phyloP scores from a whole-genome alignment of 2,888 invertebrate genomes.

The Drosophila subquinaria region DNA sequence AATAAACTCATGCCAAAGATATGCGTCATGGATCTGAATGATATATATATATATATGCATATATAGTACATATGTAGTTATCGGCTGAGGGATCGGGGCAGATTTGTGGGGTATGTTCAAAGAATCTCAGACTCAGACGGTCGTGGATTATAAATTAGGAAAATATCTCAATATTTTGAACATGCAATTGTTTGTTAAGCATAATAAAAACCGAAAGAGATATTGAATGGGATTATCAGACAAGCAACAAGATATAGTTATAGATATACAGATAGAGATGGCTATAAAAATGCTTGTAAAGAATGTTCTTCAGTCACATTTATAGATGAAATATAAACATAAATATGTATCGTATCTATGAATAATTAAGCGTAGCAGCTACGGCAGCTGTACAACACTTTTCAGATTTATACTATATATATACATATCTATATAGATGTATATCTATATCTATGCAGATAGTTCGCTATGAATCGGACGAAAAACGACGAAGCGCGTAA shows the following conservation, averaged over 20 bases:
- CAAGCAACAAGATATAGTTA: slow-evolving; percentile 11
- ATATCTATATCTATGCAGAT: slow-evolving; percentile 17
- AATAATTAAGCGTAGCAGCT: slow-evolving; percentile 74
- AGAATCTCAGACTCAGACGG: slow-evolving; percentile 4
- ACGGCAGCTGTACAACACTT: slow-evolving; percentile 69
- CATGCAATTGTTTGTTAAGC: slow-evolving; percentile 65
- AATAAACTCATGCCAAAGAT: slow-evolving; percentile 45
- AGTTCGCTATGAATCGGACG: slow-evolving; percentile 28
- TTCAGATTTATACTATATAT: slow-evolving; percentile 41
- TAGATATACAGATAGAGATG: neutral
- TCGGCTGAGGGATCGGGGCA: neutral
- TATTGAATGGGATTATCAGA: slow-evolving; percentile 46
- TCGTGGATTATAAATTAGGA: slow-evolving; percentile 47
- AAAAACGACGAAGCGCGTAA: slow-evolving; percentile 68
- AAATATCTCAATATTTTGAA: slow-evolving; percentile 80
- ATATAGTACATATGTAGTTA: neutral
- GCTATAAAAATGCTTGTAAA: slow-evolving; percentile 33
- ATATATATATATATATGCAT: slow-evolving; percentile 6
- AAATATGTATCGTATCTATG: slow-evolving; percentile 48
- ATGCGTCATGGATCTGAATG: slow-evolving; percentile 43
- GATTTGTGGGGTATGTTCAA: slow-evolving; percentile 23
- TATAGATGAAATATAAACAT: slow-evolving; percentile 6
- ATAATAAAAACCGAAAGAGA: slow-evolving; percentile 40
- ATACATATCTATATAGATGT: neutral
- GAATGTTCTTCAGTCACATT: slow-evolving; percentile 19